A percentile compares a stretch with the other conserved stretches of the same genome.
These are phyloP conservation scores for Cheilosia grossa DNA, from an alignment of 2,888 invertebrate genomes.

Conservation along the genomic window DNA sequence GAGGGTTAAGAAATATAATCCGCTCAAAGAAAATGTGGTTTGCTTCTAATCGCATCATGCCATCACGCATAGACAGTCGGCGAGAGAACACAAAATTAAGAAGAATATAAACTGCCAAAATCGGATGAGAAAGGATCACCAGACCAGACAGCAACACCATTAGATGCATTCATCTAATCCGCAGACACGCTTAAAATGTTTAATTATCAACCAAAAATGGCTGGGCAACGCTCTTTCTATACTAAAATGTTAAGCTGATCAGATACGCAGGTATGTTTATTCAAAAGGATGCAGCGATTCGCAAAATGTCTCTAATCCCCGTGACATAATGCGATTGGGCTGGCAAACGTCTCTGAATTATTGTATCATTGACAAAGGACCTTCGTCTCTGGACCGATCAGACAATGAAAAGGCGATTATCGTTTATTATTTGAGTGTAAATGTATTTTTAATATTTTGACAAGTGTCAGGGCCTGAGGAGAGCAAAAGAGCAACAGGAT, in stretches of 20 bases:
- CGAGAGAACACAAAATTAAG: neutral
- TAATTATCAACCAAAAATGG: slow-evolving; percentile 53
- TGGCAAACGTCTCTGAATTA: neutral
- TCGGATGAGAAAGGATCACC: slow-evolving; percentile 45
- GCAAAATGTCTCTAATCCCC: slow-evolving; percentile 63
- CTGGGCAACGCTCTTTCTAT: slow-evolving; percentile 12
- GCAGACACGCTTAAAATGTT: slow-evolving; percentile 51
- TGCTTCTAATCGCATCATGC: slow-evolving; percentile 55
- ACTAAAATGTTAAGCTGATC: slow-evolving; percentile 48
- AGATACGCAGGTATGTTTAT: slow-evolving; percentile 18
- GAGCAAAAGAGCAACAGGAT: slow-evolving; percentile 19
- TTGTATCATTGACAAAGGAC: slow-evolving; percentile 14
- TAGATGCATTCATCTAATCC: slow-evolving; percentile 47
- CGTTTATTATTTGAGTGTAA: slow-evolving; percentile 53
- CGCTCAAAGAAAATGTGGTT: slow-evolving; percentile 33
- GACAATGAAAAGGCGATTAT: slow-evolving; percentile 60
- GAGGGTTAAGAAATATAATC: slow-evolving; percentile 54
- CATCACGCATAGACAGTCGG: slow-evolving; percentile 13
- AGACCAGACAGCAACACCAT: neutral
- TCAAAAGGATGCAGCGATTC: slow-evolving; percentile 50
- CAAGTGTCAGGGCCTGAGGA: slow-evolving; percentile 45
- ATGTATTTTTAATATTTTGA: slow-evolving; percentile 71
- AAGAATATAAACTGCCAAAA: slow-evolving; percentile 14
- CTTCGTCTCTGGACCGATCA: slow-evolving; percentile 35
- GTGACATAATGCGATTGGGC: slow-evolving; percentile 64